Conservation (phyloP, 2,113 vertebrate genomes). For the Sphyrna mokarran region DNA sequence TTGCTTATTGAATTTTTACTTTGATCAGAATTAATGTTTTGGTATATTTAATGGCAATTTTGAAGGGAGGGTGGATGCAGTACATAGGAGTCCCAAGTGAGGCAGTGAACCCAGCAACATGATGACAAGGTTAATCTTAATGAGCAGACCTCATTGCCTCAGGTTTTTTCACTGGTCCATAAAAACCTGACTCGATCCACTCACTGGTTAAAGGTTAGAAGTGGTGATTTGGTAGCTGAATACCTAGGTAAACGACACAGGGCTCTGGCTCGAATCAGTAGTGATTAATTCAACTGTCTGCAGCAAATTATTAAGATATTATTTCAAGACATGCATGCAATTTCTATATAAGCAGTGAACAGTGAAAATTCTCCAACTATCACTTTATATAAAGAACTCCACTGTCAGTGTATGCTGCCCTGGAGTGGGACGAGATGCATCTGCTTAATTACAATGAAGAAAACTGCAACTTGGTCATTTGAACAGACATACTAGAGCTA, state of each 20-base stretch:
- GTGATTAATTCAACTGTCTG: too few species aligned
- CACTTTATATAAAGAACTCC: too few species aligned
- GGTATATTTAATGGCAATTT: neutral
- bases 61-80: neutral
- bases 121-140: neutral
- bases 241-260: neutral
- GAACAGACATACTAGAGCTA: neutral
- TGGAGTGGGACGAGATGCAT: too few species aligned
- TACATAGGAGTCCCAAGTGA: neutral
- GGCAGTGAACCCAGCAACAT: neutral
- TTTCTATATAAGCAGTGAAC: too few species aligned
- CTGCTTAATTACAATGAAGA: too few species aligned
- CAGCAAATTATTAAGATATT: too few species aligned
- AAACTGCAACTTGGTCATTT: too few species aligned
- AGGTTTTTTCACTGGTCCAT: neutral
- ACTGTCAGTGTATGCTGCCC: too few species aligned
- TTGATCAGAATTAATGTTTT: neutral
- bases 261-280: neutral
- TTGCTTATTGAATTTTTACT: neutral
- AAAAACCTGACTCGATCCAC: too few species aligned
- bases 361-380: too few species aligned
- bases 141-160: neutral
- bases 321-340: too few species aligned
- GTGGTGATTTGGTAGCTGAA: neutral
- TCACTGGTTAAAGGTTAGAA: neutral